phyloP scores from a whole-genome alignment of 2,113 vertebrate genomes.

The Oreotragus oreotragus region DNA sequence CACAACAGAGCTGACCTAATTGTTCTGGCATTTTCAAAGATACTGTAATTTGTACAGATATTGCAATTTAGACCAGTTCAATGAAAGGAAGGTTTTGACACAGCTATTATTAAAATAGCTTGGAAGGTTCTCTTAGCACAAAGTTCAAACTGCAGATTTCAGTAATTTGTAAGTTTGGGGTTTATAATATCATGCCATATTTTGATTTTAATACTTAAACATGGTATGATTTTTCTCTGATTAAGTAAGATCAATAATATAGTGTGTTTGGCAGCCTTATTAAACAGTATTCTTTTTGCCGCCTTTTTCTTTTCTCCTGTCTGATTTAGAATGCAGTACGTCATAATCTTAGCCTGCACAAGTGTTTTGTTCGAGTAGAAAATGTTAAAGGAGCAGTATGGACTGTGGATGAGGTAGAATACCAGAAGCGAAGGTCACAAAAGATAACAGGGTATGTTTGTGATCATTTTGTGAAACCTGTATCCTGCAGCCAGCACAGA shows the following conservation, averaged over 20 bases:
- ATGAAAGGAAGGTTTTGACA: constrained; percentile 95
- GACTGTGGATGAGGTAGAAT: constrained; percentile 99
- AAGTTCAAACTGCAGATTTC: constrained; percentile 88
- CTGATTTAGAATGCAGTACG: constrained; percentile 95
- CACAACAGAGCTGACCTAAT: constrained; percentile 91
- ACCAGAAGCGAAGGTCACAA: constrained; percentile 99
- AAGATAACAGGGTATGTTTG: constrained; percentile 97
- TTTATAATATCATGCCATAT: constrained; percentile 79
- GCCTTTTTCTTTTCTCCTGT: constrained; percentile 78
- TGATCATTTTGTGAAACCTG: constrained; percentile 74
- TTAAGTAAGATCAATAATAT: constrained; percentile 82
- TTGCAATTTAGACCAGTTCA: constrained; percentile 95
- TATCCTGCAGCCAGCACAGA: constrained; percentile 69
- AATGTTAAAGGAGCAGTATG: constrained; percentile 99
- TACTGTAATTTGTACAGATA: constrained; percentile 95
- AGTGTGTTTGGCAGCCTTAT: constrained; percentile 74
- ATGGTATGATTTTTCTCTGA: constrained; percentile 80
- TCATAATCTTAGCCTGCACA: constrained; percentile 99
- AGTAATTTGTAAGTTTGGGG: constrained; percentile 86
- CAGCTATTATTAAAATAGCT: constrained; percentile 96
- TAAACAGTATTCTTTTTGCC: constrained; percentile 80
- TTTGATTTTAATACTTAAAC: constrained; percentile 82
- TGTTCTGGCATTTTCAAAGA: constrained; percentile 93
- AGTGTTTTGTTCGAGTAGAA: constrained; percentile 99
- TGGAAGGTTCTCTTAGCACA: constrained; percentile 89